Evolutionary conservation across 2,113 vertebrate species (phyloP).

Genomic region (Rhineura floridana): DNA sequence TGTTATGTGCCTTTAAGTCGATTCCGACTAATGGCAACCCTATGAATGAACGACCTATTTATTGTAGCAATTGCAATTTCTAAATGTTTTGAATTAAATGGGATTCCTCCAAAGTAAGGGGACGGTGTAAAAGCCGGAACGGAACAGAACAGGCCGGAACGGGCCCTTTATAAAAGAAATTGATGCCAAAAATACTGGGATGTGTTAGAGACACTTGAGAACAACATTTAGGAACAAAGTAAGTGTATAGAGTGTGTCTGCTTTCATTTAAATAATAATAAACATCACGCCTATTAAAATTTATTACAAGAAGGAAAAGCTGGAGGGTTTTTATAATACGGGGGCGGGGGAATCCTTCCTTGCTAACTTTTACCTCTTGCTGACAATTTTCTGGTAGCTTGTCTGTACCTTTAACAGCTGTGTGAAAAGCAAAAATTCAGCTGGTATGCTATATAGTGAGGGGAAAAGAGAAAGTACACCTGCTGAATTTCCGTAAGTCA

Average conservation of each 20-base stretch:
- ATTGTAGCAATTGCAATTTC: background rate
- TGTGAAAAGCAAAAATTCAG: background rate
- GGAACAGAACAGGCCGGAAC: too few species aligned
- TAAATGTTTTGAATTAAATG: background rate
- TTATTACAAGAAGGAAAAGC: background rate
- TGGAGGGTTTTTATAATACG: background rate
- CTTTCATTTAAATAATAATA: background rate
- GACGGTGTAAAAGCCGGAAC: too few species aligned
- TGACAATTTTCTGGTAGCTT: background rate
- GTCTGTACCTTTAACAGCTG: background rate
- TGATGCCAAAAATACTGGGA: too few species aligned
- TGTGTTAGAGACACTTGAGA: too few species aligned
- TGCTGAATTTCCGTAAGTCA: background rate
- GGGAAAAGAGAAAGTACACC: background rate
- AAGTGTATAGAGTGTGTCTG: too few species aligned
- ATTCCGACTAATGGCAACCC: too few species aligned
- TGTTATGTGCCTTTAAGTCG: too few species aligned
- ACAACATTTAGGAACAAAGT: too few species aligned
- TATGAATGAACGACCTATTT: background rate
- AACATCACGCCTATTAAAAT: background rate
- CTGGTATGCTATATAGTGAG: background rate
- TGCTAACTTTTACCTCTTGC: background rate
- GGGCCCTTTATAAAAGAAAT: too few species aligned
- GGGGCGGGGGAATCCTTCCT: background rate
- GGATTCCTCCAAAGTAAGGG: background rate